Percentiles rank a stretch among this genome's conserved stretches.
Conservation (phyloP, 1,140 invertebrate genomes). For the Stratiolaelaps scimitus region DNA sequence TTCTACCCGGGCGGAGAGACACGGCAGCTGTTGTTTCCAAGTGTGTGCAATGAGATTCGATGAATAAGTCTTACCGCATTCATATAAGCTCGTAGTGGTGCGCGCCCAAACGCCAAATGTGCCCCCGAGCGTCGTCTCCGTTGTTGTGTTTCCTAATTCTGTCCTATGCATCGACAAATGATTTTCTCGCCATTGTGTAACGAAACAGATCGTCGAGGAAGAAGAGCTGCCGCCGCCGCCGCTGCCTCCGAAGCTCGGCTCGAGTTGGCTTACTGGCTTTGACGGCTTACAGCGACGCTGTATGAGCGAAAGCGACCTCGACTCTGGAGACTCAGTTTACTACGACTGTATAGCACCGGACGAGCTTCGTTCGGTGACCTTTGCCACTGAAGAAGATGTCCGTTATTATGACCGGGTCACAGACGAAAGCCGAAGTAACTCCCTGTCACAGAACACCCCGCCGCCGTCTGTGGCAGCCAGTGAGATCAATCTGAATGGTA, state of each 20-base stretch:
- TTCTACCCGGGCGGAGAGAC: too few species aligned
- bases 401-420: conserved; percentile 10
- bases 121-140: too few species aligned
- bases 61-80: too few species aligned
- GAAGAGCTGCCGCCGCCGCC: not conserved
- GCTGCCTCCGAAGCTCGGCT: not conserved
- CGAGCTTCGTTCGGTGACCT: not conserved
- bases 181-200: not conserved
- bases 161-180: too few species aligned
- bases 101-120: too few species aligned
- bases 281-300: not conserved
- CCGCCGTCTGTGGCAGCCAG: not conserved
- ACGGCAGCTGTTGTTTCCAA: too few species aligned
- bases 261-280: too few species aligned
- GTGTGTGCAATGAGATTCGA: too few species aligned
- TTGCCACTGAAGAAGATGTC: conserved; percentile 3
- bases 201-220: not conserved
- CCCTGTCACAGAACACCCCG: conserved; percentile 7
- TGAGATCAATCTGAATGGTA: conserved; percentile 7
- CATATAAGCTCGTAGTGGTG: too few species aligned
- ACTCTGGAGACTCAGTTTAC: conserved; percentile 7
- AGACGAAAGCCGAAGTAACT: conserved; percentile 18
- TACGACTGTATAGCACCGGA: conserved; percentile 7
- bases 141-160: too few species aligned
- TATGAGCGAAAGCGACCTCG: not conserved